Evolutionary conservation across 2,797 vertebrate genomes (phyloP).

Genomic region (Meriones psammophilus): DNA sequence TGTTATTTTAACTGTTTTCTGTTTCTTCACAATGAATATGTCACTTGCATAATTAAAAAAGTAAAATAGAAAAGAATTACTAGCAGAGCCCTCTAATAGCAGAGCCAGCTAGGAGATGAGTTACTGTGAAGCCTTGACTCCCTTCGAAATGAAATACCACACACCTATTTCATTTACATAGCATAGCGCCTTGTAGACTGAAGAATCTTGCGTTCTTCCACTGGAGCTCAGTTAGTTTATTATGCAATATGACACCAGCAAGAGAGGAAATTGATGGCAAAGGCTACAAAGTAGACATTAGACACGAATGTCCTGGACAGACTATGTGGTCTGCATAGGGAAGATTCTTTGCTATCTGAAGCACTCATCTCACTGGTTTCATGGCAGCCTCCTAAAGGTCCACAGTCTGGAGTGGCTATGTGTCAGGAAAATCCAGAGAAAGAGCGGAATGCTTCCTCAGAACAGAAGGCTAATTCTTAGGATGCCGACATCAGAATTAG

Average conservation of each 20-base stretch:
- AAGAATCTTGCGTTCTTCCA: not conserved
- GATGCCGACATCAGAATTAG: not conserved
- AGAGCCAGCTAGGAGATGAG: not conserved
- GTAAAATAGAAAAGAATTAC: not conserved
- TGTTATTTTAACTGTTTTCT: not conserved
- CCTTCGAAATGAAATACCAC: not conserved
- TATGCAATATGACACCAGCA: not conserved
- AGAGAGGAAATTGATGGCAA: not conserved
- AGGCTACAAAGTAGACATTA: not conserved
- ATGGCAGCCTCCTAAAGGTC: not conserved
- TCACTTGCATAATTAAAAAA: not conserved
- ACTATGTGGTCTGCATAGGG: accelerated
- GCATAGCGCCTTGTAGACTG: not conserved
- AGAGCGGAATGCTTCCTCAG: not conserved
- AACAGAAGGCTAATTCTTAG: not conserved
- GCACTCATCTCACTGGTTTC: not conserved
- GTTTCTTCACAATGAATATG: conserved; percentile 51
- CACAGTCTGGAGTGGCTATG: not conserved
- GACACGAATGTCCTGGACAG: not conserved
- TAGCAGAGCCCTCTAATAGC: not conserved
- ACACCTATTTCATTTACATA: not conserved
- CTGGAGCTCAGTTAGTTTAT: not conserved
- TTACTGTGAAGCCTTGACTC: not conserved
- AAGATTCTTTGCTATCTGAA: not conserved
- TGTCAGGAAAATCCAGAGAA: not conserved